Base-by-base conservation (phyloP, 2,888 invertebrate genomes). In the Lobophora halterata region DNA sequence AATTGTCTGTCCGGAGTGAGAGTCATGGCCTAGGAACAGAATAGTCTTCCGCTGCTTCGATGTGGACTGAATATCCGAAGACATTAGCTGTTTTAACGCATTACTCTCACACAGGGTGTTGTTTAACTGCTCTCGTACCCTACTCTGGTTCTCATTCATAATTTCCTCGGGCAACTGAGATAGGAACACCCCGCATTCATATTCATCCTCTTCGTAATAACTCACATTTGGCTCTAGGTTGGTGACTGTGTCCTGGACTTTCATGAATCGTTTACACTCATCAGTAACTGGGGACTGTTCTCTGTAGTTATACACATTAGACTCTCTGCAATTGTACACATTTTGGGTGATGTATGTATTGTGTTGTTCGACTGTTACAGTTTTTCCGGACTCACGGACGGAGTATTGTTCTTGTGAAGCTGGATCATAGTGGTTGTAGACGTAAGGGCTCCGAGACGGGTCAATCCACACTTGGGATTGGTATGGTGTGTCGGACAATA, bases 401-500 rank as follows among this genome's bases (percentile, higher is more conserved):
- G 74, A 65, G 31, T 65, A 76, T 3, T 55, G 46, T 18, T 69
- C 69, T 12, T 70, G 60, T 0, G 60, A 47, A 0, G 54, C 41
- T 1, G 58, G 48, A 4, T 74, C 66, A 50, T 67, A 79, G 16
- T 58, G 61, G 27, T 81, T 83, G 36, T 82, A 82, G 0, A 81
- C 78, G 49, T 63, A 75, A 0, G 85, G 85, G 32, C 80, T 83
- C 13, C 72, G 59, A 0, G 65, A 57, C 0, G 82, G 81, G 24
- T 85, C 83, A 17, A 82, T 83, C 83, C 85, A 82, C 0, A 83
- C 79, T 34, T 78, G 70, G 1, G 75, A 73, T 41, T 79, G 78
- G 25, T 65, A 68, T 0, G 61, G 32, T 3, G 63, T 47, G 12
- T 76, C 77, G 1, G 59, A 54, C 1, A 73, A 46, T 9, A 67